Percentiles rank a stretch among this genome's conserved stretches.
phyloP scores from a whole-genome alignment of 2,113 vertebrate genomes.

The Pseudorectes ferrugineus region DNA sequence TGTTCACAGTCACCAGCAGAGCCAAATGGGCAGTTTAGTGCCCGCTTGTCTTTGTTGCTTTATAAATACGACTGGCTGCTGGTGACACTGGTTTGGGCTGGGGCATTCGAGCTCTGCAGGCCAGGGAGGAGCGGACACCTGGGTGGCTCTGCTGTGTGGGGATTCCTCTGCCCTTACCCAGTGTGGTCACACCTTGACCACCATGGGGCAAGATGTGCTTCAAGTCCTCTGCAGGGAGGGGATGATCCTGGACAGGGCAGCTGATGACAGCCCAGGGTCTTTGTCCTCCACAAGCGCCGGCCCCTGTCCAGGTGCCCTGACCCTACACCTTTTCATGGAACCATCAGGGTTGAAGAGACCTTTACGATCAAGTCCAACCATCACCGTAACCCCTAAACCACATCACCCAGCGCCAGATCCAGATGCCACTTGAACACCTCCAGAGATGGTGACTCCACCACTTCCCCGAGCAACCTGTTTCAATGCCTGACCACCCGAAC shows the following conservation, averaged over 20 bases:
- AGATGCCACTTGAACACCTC: not conserved
- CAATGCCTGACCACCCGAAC: accelerated
- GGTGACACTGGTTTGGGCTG: not conserved
- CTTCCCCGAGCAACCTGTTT: not conserved
- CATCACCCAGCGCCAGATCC: not conserved
- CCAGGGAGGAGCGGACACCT: not conserved
- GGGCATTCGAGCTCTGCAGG: not conserved
- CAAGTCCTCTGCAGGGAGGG: accelerated
- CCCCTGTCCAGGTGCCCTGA: accelerated
- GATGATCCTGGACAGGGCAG: too few species aligned
- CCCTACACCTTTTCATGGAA: not conserved
- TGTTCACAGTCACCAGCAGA: not conserved
- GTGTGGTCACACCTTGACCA: accelerated
- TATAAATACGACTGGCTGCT: not conserved
- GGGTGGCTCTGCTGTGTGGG: not conserved
- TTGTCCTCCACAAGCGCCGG: accelerated
- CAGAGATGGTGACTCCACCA: too few species aligned
- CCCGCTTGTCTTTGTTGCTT: not conserved
- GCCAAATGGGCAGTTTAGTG: accelerated
- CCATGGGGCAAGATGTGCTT: accelerated
- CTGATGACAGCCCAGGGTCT: not conserved
- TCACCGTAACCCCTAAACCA: not conserved
- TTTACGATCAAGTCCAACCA: not conserved
- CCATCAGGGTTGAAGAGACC: not conserved
- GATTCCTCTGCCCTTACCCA: accelerated